Conservation (phyloP, 1,140 invertebrate species). For the Agrilus planipennis region DNA sequence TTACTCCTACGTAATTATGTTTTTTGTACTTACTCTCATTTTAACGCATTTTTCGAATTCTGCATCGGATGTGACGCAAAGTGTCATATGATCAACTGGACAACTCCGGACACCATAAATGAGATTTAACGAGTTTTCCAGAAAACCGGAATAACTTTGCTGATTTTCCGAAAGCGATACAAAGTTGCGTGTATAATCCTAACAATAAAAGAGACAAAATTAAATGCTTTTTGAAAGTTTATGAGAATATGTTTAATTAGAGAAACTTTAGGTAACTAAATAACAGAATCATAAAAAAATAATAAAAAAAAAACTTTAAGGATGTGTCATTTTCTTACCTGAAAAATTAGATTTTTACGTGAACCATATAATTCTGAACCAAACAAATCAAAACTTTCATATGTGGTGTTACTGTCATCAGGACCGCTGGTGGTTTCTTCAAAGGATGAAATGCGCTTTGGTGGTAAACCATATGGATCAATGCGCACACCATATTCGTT, state of each 20-base stretch:
- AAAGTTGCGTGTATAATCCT: slow-evolving; percentile 61
- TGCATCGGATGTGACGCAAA: slow-evolving; percentile 83
- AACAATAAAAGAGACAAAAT: slow-evolving; percentile 13
- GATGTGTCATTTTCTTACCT: slow-evolving; percentile 37
- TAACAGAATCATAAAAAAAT: too few species aligned
- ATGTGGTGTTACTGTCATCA: slow-evolving; percentile 12
- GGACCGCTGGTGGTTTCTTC: slow-evolving; percentile 1
- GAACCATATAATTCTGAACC: slow-evolving; percentile 56
- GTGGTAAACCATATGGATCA: slow-evolving; percentile 19
- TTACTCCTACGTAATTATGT: too few species aligned
- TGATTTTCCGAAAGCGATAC: slow-evolving; percentile 42
- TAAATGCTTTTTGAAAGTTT: slow-evolving; percentile 1
- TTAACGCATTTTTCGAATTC: slow-evolving; percentile 88
- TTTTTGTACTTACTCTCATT: slow-evolving; percentile 76
- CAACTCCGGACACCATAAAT: slow-evolving; percentile 67
- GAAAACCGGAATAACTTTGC: slow-evolving; percentile 50
- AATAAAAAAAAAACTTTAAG: too few species aligned
- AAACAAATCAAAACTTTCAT: slow-evolving; percentile 55
- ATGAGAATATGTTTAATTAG: slow-evolving; percentile 8
- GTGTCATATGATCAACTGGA: slow-evolving; percentile 61
- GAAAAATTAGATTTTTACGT: slow-evolving; percentile 54
- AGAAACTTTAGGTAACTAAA: too few species aligned
- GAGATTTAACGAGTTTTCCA: slow-evolving; percentile 48
- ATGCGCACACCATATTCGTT: slow-evolving; percentile 30
- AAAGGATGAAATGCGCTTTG: slow-evolving; percentile 4